Conservation (phyloP, 2,888 invertebrate genomes). For the Lithophane ornitopus region DNA sequence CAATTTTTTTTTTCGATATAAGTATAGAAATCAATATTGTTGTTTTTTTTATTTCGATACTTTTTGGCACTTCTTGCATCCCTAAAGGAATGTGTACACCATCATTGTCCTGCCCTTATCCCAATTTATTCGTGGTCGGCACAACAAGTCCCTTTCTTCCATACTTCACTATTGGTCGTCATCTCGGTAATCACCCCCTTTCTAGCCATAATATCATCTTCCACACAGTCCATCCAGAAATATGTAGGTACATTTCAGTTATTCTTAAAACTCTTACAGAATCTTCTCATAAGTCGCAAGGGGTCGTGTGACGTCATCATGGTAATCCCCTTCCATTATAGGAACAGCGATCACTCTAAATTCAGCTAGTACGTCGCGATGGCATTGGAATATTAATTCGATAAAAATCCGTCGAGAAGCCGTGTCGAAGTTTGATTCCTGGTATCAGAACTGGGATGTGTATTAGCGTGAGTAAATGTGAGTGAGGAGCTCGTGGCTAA, state of each 20-base stretch:
- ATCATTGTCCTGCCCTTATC: too few species aligned
- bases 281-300: slow-evolving; percentile 26
- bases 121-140: too few species aligned
- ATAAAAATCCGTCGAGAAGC: slow-evolving; percentile 28
- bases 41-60: too few species aligned
- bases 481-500: too few species aligned
- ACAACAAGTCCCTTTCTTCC: too few species aligned
- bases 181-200: too few species aligned
- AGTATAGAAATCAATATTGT: too few species aligned
- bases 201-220: too few species aligned
- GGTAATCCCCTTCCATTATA: slow-evolving; percentile 58
- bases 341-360: slow-evolving; percentile 56
- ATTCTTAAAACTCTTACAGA: slow-evolving; percentile 3
- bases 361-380: slow-evolving; percentile 56
- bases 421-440: slow-evolving; percentile 30
- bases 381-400: slow-evolving; percentile 61
- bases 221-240: background rate
- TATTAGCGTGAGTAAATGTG: background rate
- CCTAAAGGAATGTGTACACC: too few species aligned
- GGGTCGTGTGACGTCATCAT: slow-evolving; percentile 34
- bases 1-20: too few species aligned
- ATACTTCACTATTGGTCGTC: too few species aligned
- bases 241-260: background rate
- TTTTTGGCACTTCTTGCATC: too few species aligned
- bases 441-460: background rate